Evolutionary conservation across 1,140 invertebrate species (phyloP), one percentile per base, ranked within the genome.

Genomic region (Penaeus vannamei): DNA sequence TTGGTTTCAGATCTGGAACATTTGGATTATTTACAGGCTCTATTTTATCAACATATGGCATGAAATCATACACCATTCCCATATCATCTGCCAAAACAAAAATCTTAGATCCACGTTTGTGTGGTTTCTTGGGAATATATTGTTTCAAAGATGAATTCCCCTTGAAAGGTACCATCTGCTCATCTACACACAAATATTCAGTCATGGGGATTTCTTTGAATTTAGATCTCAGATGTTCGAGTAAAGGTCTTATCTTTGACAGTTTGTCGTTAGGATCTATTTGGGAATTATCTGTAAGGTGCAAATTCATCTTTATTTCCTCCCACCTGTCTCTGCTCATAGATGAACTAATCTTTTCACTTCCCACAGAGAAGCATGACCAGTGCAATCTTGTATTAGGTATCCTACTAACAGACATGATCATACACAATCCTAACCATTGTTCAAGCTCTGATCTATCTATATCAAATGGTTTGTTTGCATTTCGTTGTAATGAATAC

Each of bases 61-160:
- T 62, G 32, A 87, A 87, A 64, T 82, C 32, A 87, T 82, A 87
- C 42, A 87, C 69, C 29, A 87, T 32, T 53, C 72, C 76, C 62
- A 19, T 87, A 60, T 82, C 26, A 80, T 87, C 32, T 59, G 72
- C 69, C 26, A 87, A 62, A 80, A 80, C 32, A 87, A 87, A 87
- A 8, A 87, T 79, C n/a, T 46, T 46, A 79, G 46, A 87, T 79
- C 85, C 46, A 29, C 72, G 60, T 82, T 77, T 80, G 42, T 87
- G 76, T 26, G 72, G 42, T 46, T 91, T 91, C 77, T 62, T 88
- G 20, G 84, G 90, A 36, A 90, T 91, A 77, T 91, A 91, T 42
- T 91, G 90, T 76, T 91, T 90, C 76, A 91, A 79, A 20, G 69
- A 80, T 23, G 72, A 87, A 36, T 77, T 90, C n/a, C 90, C 90